A percentile compares a stretch with the other conserved stretches of the same genome.
Evolutionary conservation across 1,140 invertebrate genomes (phyloP).

Genomic region (Antheraea pernyi): DNA sequence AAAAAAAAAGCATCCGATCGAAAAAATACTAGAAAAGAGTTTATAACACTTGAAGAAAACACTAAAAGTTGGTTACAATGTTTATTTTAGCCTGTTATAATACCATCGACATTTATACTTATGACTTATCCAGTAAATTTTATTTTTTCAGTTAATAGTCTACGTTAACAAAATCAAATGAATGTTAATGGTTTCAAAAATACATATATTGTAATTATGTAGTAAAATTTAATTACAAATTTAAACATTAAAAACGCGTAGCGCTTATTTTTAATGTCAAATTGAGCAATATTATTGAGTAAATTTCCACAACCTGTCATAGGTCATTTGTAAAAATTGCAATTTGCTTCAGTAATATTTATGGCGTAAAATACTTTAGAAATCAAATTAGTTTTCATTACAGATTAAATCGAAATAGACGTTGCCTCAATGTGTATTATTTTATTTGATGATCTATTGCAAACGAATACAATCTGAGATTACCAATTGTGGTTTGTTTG

Average conservation of each 20-base stretch:
- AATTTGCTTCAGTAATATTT: constrained; percentile 5
- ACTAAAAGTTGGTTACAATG: too few species aligned
- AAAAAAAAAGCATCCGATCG: too few species aligned
- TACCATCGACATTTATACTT: too few species aligned
- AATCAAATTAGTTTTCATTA: constrained; percentile 4
- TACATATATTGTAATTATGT: not conserved
- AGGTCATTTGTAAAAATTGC: constrained; percentile 1
- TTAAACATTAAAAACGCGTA: not conserved
- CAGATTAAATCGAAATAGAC: not conserved
- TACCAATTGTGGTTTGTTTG: not conserved
- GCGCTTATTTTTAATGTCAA: not conserved
- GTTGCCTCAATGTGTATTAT: constrained; percentile 2
- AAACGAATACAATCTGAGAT: not conserved
- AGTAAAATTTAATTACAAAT: not conserved
- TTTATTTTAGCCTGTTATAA: too few species aligned
- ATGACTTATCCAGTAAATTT: too few species aligned
- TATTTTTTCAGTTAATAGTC: too few species aligned
- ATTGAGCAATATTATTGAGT: not conserved
- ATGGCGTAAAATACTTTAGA: constrained; percentile 4
- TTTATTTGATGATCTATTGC: constrained; percentile 5
- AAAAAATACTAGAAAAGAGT: too few species aligned
- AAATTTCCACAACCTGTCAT: constrained; percentile 2
- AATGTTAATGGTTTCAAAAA: not conserved
- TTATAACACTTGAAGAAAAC: too few species aligned
- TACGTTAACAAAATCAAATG: not conserved